Conservation (phyloP, 37 sponge, comb jelly and placozoan species). For the Haliclona indistincta region DNA sequence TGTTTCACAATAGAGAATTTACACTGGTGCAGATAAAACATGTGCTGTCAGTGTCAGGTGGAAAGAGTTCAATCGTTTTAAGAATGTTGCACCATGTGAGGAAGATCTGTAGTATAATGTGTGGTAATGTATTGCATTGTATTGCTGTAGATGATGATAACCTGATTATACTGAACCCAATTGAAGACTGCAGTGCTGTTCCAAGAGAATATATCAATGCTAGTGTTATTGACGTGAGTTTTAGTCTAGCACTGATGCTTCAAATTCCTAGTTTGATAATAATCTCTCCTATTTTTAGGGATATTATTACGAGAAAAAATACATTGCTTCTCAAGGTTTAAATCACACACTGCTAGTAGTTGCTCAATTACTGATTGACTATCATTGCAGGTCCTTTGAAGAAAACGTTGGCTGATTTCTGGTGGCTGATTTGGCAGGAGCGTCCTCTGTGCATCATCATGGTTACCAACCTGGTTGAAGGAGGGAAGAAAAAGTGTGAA, state of each 20-base stretch:
- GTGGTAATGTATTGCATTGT: neutral
- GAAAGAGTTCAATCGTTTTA: conserved; percentile 14
- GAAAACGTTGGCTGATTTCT: conserved; percentile 62
- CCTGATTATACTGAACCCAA: conserved; percentile 1
- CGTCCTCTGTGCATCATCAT: conserved; percentile 54
- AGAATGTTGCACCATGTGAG: conserved; percentile 1
- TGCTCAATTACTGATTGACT: neutral
- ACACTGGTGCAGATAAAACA: neutral
- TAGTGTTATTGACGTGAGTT: no score
- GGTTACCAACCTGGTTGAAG: conserved; percentile 75
- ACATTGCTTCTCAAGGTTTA: conserved; percentile 88
- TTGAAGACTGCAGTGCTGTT: neutral
- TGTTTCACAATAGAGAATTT: neutral
- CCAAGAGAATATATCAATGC: no score
- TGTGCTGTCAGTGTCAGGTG: no score
- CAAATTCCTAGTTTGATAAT: no score
- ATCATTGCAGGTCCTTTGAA: conserved; percentile 62
- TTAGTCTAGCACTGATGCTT: no score
- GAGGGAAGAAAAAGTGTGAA: conserved; percentile 64
- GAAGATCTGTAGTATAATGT: neutral
- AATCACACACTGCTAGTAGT: neutral
- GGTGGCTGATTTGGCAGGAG: conserved; percentile 78
- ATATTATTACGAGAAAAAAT: conserved; percentile 38
- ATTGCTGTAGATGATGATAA: conserved; percentile 16
- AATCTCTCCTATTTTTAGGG: no score